Conservation (phyloP, 2,113 vertebrate genomes). For the Eulemur macaco region DNA sequence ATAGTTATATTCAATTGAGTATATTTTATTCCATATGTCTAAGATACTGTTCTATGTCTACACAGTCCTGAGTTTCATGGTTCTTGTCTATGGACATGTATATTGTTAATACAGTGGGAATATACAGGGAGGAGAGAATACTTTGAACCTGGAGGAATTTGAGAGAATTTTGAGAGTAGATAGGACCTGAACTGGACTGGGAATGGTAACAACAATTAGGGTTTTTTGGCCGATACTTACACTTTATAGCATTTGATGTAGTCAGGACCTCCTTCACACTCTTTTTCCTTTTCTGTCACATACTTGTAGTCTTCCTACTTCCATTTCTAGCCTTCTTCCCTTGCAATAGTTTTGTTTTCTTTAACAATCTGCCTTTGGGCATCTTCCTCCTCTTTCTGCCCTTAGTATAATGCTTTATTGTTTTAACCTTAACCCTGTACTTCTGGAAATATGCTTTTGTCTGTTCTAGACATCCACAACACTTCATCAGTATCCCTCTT, state of each 20-base stretch:
- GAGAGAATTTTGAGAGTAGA: background rate
- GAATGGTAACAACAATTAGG: background rate
- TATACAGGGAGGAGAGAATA: background rate
- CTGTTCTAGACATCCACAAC: background rate
- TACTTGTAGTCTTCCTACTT: background rate
- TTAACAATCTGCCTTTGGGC: background rate
- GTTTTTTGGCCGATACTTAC: background rate
- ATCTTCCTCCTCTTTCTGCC: conserved; percentile 19
- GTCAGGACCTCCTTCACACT: background rate
- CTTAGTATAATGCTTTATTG: conserved; percentile 2
- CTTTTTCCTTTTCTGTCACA: background rate
- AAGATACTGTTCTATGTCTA: background rate
- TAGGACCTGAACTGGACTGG: background rate
- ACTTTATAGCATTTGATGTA: background rate
- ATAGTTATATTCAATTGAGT: conserved; percentile 16
- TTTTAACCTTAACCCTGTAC: conserved; percentile 15
- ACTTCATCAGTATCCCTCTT: conserved; percentile 14
- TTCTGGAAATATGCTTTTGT: conserved; percentile 40
- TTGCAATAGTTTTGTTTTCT: background rate
- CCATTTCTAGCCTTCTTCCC: conserved; percentile 11
- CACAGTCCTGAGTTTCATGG: background rate
- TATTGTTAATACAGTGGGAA: conserved; percentile 4
- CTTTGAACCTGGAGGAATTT: background rate
- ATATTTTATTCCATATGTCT: background rate
- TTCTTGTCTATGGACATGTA: background rate